These are phyloP conservation scores for Podarcis cretensis DNA, from an alignment of 2,113 vertebrate species.

Conservation along the genomic window DNA sequence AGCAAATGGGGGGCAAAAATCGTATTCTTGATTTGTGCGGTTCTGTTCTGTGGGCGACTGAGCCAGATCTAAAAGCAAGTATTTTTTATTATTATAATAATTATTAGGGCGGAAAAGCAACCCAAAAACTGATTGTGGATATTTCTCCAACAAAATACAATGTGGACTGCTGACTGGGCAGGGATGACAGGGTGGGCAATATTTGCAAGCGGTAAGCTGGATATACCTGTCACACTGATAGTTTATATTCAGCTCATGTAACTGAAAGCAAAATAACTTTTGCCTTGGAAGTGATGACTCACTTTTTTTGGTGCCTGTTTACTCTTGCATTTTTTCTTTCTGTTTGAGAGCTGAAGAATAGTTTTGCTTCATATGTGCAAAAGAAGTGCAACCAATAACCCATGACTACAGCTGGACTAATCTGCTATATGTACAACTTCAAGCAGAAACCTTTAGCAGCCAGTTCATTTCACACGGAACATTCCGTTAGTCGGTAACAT, in stretches of 20 bases:
- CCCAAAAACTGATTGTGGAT: background rate
- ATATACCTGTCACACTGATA: background rate
- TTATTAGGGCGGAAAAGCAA: no score
- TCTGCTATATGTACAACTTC: background rate
- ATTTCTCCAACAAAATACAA: background rate
- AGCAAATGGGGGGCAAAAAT: no score
- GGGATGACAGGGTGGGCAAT: background rate
- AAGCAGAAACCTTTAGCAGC: constrained; percentile 9
- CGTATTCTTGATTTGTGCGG: background rate
- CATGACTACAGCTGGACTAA: background rate
- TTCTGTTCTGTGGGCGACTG: background rate
- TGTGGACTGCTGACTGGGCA: background rate
- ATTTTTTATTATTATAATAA: background rate
- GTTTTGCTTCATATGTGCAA: constrained; percentile 38
- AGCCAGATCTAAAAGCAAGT: background rate
- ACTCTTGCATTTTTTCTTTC: fast-evolving
- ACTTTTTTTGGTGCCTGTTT: background rate
- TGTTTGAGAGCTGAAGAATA: constrained; percentile 11
- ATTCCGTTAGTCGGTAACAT: background rate
- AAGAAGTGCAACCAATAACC: background rate
- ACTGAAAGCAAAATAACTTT: constrained; percentile 62
- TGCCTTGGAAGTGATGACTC: background rate
- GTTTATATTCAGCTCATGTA: constrained; percentile 33
- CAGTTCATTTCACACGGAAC: constrained; percentile 6
- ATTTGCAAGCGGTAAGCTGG: background rate